Percentiles rank a stretch among this genome's conserved stretches.
Conservation (phyloP, 2,797 vertebrate genomes). For the Danio aesculapii region DNA sequence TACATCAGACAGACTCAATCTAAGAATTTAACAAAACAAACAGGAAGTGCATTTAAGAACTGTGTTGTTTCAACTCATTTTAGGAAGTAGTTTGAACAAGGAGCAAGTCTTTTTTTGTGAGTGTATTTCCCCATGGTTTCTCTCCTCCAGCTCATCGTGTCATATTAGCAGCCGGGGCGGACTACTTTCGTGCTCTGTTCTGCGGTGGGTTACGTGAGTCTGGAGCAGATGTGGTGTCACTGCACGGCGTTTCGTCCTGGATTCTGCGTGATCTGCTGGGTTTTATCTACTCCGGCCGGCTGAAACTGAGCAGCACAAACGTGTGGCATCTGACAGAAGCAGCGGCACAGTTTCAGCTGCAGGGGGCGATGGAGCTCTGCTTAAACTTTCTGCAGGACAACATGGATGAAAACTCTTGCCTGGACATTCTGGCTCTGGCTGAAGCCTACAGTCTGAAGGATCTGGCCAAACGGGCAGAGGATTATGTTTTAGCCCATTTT, state of each 20-base stretch:
- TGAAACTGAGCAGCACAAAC: slow-evolving; percentile 71
- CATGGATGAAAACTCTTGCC: slow-evolving; percentile 72
- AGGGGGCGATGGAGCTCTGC: slow-evolving; percentile 80
- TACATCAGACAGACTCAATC: no score
- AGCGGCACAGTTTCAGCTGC: slow-evolving; percentile 80
- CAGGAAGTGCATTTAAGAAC: background rate
- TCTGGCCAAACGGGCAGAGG: slow-evolving; percentile 68
- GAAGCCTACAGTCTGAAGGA: slow-evolving; percentile 69
- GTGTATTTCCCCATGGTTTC: background rate
- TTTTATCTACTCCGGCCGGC: slow-evolving; percentile 77
- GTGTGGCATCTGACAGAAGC: slow-evolving; percentile 78
- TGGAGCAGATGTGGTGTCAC: slow-evolving; percentile 59
- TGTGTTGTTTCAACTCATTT: background rate
- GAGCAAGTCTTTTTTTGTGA: no score
- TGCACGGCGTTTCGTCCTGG: slow-evolving; percentile 64
- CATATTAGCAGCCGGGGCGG: slow-evolving; percentile 73
- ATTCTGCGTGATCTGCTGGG: slow-evolving; percentile 72
- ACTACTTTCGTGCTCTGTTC: slow-evolving; percentile 77
- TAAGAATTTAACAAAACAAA: no score
- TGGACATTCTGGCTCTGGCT: slow-evolving; percentile 73
- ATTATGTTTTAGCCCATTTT: slow-evolving; percentile 76
- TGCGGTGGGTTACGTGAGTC: slow-evolving; percentile 76
- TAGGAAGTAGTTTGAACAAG: no score
- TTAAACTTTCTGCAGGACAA: slow-evolving; percentile 71
- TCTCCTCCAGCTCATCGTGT: slow-evolving; percentile 70